Base-by-base conservation (phyloP, 2,888 invertebrate genomes). In the Hybos culiciformis region DNA sequence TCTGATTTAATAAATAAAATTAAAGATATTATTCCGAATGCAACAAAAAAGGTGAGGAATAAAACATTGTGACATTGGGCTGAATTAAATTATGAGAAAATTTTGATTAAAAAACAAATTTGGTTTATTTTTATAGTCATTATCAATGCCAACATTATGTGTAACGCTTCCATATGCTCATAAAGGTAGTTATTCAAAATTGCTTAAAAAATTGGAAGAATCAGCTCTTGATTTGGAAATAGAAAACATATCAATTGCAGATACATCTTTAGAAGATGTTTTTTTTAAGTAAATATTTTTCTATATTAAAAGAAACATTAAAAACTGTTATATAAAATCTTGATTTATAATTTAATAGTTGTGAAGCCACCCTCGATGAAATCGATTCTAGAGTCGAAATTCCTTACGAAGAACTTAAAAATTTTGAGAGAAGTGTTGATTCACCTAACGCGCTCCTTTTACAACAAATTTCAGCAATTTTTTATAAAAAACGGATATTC, bases 181-280 rank as follows among this genome's bases (percentile, higher is more conserved):
- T 34, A 72, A 72, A 26, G 50, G 59, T 4, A 60, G 66, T 29
- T 80, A 83, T 58, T 72, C 79, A 0, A 52, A 63, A 15, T 61
- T 86, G 46, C 75, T 91, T 55, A 60, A 70, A 4, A 58, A 65
- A 2, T 57, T 92, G 32, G 87, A 90, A 60, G 45, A 51, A 0
- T 60, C 68, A 12, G 74, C 72, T 50, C 58, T 64, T 0, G 57
- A 68, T 5, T 66, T 87, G n/a, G 78, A 78, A 1, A 78, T 93
- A 36, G 71, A 74, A 38, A 78, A 82, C 8, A 81, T 90, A 44
- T 85, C 88, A 0, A 76, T 92, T 0, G 83, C 88, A 0, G 76
- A 87, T 15, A 88, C 92, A 0, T 91, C 92, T 0, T 71, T 96
- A 55, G 94, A 96, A 62, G 92, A 94, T 64, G 92, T 96, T 3